phyloP scores from a whole-genome alignment of 2,888 invertebrate genomes.

The Phaonia tiefii region DNA sequence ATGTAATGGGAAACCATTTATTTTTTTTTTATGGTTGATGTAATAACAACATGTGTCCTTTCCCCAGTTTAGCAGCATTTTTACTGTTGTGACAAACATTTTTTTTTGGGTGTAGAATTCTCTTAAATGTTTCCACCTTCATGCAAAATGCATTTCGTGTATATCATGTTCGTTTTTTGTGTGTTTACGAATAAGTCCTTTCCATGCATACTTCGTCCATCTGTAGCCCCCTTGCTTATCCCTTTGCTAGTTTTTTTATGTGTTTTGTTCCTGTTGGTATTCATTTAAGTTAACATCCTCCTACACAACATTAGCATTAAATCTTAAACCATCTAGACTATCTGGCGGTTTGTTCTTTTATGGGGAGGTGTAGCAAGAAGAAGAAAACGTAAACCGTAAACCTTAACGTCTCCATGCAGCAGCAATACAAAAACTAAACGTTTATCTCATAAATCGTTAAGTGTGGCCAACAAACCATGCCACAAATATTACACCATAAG shows the following conservation, averaged over 20 bases:
- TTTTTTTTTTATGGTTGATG: no score
- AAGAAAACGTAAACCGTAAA: neutral
- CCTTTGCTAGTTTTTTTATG: constrained; percentile 12
- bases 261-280: constrained; percentile 24
- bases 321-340: constrained; percentile 54
- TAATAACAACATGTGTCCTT: no score
- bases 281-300: constrained; percentile 9
- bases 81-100: constrained; percentile 17
- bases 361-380: constrained; percentile 4
- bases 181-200: constrained; percentile 22
- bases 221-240: constrained; percentile 42
- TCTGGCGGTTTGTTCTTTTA: neutral
- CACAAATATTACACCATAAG: constrained; percentile 48
- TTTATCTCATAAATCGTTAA: constrained; percentile 68
- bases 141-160: constrained; percentile 61
- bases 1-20: no score
- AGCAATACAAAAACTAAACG: constrained; percentile 60
- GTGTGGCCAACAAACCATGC: constrained; percentile 64
- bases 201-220: constrained; percentile 27
- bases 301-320: constrained; percentile 56
- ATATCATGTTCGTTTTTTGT: constrained; percentile 49
- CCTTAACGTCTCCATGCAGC: neutral
- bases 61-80: no score
- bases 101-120: constrained; percentile 7
- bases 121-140: constrained; percentile 58